Conservation (phyloP, 2,797 vertebrate species). For the Propithecus deckenii region DNA sequence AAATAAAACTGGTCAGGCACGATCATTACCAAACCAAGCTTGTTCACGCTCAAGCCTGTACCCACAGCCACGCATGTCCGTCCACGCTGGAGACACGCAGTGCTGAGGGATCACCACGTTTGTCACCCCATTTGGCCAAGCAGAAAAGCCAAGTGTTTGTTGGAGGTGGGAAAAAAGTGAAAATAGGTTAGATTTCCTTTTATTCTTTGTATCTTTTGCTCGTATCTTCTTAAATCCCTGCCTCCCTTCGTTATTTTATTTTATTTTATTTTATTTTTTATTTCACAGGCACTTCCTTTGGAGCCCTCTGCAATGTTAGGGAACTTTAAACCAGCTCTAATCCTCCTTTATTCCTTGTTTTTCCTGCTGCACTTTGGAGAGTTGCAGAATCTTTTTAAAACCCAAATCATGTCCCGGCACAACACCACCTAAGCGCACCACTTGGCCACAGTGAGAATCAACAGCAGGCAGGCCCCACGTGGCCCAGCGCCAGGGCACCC, state of each 20-base stretch:
- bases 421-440: not conserved
- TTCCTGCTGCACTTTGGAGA: not conserved
- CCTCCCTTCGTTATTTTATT: too few relatives aligned
- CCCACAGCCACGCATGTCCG: not conserved
- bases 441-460: not conserved
- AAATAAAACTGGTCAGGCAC: not conserved
- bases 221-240: not conserved
- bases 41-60: fast-evolving
- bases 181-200: not conserved
- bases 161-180: not conserved
- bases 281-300: not conserved
- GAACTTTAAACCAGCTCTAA: not conserved
- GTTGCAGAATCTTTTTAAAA: not conserved
- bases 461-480: not conserved
- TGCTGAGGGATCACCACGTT: fast-evolving
- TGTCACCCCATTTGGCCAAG: not conserved
- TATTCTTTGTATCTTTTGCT: not conserved
- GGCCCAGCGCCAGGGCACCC: too few relatives aligned
- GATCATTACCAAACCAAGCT: not conserved
- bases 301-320: not conserved
- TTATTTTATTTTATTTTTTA: too few relatives aligned
- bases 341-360: not conserved
- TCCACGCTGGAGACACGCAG: too few relatives aligned
- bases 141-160: not conserved
- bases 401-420: not conserved